Evolutionary conservation across 1,140 invertebrate species (phyloP).

Genomic region (Bombus polaris): DNA sequence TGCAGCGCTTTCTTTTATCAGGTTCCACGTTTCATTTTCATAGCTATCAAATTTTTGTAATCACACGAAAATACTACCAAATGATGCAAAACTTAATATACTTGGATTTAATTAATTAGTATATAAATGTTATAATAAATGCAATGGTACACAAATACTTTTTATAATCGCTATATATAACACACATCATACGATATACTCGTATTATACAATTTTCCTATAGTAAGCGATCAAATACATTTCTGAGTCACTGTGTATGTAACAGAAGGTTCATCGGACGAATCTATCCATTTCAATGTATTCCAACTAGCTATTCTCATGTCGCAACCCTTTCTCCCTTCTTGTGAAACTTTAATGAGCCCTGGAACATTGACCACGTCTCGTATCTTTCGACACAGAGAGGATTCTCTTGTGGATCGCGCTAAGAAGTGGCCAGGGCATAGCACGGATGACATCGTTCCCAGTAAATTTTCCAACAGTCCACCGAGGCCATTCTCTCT

Average conservation of each 20-base stretch:
- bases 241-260: background rate
- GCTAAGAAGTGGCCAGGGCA: constrained; percentile 52
- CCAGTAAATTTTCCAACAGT: constrained; percentile 70
- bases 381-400: constrained; percentile 29
- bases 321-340: constrained; percentile 12
- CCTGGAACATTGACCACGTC: constrained; percentile 52
- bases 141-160: no score
- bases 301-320: background rate
- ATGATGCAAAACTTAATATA: no score
- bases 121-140: no score
- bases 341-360: constrained; percentile 64
- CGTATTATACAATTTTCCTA: no score
- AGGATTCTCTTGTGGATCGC: constrained; percentile 33
- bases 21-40: no score
- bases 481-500: background rate
- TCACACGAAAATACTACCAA: no score
- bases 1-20: no score
- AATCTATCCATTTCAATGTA: constrained; percentile 13
- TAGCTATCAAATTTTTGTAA: no score
- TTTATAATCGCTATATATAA: no score
- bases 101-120: no score
- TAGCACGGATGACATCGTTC: constrained; percentile 64
- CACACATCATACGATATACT: no score
- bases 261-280: no score
- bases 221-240: background rate